phyloP scores from a whole-genome alignment of 2,797 vertebrate species.

The Momotus momota region DNA sequence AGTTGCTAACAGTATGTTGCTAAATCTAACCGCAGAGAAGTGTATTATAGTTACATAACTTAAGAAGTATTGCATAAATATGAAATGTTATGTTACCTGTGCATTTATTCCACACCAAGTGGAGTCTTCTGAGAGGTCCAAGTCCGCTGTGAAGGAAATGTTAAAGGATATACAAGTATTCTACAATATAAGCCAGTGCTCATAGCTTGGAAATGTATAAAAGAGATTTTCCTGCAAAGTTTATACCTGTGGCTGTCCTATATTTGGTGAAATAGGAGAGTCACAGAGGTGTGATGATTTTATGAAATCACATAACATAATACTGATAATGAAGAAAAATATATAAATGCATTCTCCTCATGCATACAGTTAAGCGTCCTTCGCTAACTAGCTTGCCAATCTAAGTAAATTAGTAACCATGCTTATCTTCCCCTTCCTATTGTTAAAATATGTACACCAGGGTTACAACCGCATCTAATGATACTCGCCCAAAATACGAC shows the following conservation, averaged over 20 bases:
- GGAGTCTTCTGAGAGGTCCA: background rate
- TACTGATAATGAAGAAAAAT: background rate
- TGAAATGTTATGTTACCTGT: background rate
- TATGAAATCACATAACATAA: background rate
- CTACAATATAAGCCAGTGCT: background rate
- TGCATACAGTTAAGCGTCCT: background rate
- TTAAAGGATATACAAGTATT: background rate
- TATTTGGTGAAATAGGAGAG: background rate
- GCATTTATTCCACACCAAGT: background rate
- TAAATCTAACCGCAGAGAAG: background rate
- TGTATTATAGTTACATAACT: rapidly evolving
- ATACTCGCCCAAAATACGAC: background rate
- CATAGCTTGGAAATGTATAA: background rate
- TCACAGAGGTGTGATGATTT: background rate
- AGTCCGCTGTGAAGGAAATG: background rate
- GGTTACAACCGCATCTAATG: background rate
- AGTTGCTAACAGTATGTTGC: background rate
- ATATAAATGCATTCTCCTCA: background rate
- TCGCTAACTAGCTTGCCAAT: background rate
- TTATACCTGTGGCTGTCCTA: background rate
- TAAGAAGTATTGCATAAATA: background rate
- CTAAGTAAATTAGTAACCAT: background rate
- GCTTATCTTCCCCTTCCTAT: background rate
- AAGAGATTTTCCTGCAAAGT: background rate
- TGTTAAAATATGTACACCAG: background rate